Evolutionary conservation across 2,888 invertebrate species (phyloP).

Genomic region (Margaritifera margaritifera): DNA sequence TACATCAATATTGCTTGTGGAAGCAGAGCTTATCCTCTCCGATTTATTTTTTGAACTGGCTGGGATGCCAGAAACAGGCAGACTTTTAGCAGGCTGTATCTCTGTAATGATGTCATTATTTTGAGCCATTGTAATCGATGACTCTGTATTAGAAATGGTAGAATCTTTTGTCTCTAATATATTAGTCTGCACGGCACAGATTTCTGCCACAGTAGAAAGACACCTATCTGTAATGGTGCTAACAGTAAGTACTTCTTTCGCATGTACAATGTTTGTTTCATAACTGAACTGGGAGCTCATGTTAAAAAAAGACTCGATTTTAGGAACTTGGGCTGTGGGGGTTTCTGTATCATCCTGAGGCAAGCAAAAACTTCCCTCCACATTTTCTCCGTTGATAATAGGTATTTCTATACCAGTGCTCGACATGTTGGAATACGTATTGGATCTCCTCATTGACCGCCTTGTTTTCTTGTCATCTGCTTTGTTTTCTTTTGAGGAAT

Average conservation of each 20-base stretch:
- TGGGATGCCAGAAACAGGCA: neutral
- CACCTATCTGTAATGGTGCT: no score
- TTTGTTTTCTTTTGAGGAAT: neutral
- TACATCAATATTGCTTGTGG: neutral
- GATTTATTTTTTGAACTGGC: neutral
- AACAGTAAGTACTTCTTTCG: no score
- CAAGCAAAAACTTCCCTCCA: slow-evolving; percentile 14
- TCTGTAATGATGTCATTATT: neutral
- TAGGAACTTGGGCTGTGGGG: no score
- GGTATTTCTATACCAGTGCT: slow-evolving; percentile 28
- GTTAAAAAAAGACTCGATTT: no score
- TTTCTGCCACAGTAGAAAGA: no score
- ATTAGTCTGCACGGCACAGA: no score
- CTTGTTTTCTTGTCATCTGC: slow-evolving; percentile 12
- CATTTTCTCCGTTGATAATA: slow-evolving; percentile 27
- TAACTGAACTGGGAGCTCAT: no score
- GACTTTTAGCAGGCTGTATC: neutral
- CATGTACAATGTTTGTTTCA: no score
- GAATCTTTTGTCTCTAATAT: no score
- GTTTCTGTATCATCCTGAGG: no score
- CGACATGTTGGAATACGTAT: slow-evolving; percentile 38
- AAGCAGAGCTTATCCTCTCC: neutral
- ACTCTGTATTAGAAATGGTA: no score
- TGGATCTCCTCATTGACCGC: slow-evolving; percentile 36
- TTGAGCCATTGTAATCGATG: neutral